phyloP scores from a whole-genome alignment of 2,888 invertebrate genomes.

The Embidobia sp. region DNA sequence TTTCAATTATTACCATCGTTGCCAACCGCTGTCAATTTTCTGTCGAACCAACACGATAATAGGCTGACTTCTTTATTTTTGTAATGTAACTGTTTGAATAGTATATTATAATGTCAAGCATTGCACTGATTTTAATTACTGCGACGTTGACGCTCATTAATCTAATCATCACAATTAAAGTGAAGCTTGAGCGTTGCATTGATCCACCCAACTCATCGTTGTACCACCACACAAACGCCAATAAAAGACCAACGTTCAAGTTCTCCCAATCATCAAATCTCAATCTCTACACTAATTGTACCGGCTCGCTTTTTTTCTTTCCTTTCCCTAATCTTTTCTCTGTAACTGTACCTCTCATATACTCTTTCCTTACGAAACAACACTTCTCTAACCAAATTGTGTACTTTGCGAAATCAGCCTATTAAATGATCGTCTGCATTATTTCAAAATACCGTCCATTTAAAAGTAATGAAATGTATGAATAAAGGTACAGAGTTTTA shows the following conservation, averaged over 20 bases:
- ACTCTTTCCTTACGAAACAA: constrained; percentile 4
- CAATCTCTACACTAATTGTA: constrained; percentile 25
- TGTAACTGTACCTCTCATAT: not conserved
- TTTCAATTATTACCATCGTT: not conserved
- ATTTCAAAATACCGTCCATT: constrained; percentile 64
- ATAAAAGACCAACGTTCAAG: constrained; percentile 32
- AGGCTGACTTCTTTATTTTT: constrained; percentile 64
- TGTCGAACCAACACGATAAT: constrained; percentile 47
- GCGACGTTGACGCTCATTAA: constrained; percentile 30
- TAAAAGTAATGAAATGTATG: constrained; percentile 55
- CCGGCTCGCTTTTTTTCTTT: constrained; percentile 32
- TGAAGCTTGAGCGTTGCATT: constrained; percentile 23
- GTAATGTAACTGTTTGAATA: constrained; percentile 29
- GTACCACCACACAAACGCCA: not conserved
- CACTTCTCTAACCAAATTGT: constrained; percentile 50
- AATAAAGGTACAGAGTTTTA: constrained; percentile 29
- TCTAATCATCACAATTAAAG: constrained; percentile 15
- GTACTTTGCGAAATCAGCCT: constrained; percentile 64
- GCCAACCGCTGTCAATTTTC: constrained; percentile 42
- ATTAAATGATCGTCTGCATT: constrained; percentile 59
- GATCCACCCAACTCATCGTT: not conserved
- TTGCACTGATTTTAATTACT: constrained; percentile 31
- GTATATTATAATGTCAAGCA: too few species aligned
- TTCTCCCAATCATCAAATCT: constrained; percentile 38
- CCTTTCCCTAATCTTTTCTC: constrained; percentile 15